These are phyloP conservation scores for Saturnia pavonia DNA, from an alignment of 2,888 invertebrate species.

Conservation along the genomic window DNA sequence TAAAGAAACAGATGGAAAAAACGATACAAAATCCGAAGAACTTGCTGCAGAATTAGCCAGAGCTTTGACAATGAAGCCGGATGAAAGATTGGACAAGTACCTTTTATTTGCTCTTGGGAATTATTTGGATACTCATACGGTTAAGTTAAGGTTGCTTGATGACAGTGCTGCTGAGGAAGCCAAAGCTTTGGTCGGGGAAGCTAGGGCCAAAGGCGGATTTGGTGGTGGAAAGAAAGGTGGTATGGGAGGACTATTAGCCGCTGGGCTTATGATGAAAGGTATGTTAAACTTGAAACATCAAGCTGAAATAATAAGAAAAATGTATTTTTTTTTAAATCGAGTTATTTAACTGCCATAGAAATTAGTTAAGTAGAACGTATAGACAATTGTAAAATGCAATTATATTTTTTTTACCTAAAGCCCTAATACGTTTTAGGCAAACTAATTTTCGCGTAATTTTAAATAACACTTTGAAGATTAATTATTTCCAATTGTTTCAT, in stretches of 20 bases:
- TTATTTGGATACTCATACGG: constrained; percentile 87
- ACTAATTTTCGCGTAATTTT: no score
- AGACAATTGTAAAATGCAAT: no score
- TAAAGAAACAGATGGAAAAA: constrained; percentile 82
- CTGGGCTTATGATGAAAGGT: constrained; percentile 85
- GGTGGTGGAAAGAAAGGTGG: constrained; percentile 76
- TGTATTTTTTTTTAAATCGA: no score
- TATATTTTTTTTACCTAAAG: no score
- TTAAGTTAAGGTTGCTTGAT: constrained; percentile 87
- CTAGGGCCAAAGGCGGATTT: constrained; percentile 76
- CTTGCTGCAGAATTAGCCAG: constrained; percentile 88
- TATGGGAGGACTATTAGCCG: constrained; percentile 78
- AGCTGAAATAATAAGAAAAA: not conserved
- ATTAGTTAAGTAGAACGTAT: no score
- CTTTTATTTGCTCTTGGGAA: constrained; percentile 86
- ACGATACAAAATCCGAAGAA: constrained; percentile 84
- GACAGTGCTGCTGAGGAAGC: constrained; percentile 82
- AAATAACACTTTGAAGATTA: no score
- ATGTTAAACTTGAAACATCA: constrained; percentile 33
- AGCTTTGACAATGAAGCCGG: constrained; percentile 88
- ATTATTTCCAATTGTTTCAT: no score
- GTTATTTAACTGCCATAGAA: no score
- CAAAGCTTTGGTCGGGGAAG: constrained; percentile 79
- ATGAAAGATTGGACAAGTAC: constrained; percentile 88
- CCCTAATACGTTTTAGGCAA: no score